Conservation (phyloP, 2,888 invertebrate species). For the Crocallis elinguaria region DNA sequence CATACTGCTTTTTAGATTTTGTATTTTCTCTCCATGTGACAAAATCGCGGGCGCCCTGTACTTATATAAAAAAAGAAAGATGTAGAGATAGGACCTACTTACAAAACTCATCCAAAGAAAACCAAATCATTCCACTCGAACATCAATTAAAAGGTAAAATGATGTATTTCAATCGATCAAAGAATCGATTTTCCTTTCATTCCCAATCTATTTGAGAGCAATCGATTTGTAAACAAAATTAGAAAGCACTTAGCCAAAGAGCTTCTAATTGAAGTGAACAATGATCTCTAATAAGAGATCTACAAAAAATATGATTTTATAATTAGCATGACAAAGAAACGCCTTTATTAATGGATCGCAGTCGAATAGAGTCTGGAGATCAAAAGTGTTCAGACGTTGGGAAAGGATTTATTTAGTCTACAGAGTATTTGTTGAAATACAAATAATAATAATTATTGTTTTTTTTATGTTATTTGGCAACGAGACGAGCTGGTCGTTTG, state of each 20-base stretch:
- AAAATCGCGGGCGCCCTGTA: too few species aligned
- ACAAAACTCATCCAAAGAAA: not conserved
- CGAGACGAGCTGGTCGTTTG: too few species aligned
- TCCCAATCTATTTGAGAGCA: slow-evolving; percentile 1
- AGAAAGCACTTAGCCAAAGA: slow-evolving; percentile 19
- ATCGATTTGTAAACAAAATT: slow-evolving; percentile 19
- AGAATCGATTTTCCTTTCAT: slow-evolving; percentile 38
- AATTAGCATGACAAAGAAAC: slow-evolving; percentile 7
- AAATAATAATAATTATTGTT: too few species aligned
- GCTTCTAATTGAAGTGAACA: not conserved
- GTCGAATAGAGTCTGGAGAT: not conserved
- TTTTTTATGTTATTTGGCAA: too few species aligned
- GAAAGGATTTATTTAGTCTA: too few species aligned
- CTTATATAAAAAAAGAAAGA: not conserved
- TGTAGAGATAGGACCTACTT: not conserved
- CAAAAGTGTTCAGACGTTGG: not conserved
- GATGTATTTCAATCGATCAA: slow-evolving; percentile 37
- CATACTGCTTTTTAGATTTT: too few species aligned
- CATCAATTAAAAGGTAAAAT: slow-evolving; percentile 23
- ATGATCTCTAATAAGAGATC: not conserved
- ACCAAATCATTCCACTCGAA: slow-evolving; percentile 1
- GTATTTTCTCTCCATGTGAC: too few species aligned
- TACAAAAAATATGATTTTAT: slow-evolving; percentile 5
- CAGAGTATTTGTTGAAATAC: too few species aligned
- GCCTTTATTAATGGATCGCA: not conserved